Conservation (phyloP, 2,797 vertebrate species). For the Gymnothorax javanicus region DNA sequence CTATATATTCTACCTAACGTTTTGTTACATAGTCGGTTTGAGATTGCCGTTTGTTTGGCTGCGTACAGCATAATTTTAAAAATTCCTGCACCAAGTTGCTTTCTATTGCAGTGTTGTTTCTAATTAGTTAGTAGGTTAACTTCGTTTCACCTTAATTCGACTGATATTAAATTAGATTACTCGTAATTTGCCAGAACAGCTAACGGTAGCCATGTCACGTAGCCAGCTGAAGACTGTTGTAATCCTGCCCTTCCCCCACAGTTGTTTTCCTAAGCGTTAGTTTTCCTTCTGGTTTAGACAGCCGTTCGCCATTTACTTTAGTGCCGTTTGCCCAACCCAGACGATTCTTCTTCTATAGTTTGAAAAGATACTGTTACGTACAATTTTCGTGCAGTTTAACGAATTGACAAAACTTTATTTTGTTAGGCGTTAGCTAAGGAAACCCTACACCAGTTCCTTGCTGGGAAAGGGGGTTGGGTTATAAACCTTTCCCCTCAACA, state of each 20-base stretch:
- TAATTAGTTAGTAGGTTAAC: neutral
- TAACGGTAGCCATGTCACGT: neutral
- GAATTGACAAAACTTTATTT: constrained; percentile 46
- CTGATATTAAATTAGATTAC: neutral
- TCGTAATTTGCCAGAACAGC: neutral
- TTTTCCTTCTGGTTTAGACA: neutral
- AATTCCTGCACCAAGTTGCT: too few relatives aligned
- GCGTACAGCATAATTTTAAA: neutral
- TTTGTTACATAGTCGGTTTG: neutral
- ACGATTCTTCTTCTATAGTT: neutral
- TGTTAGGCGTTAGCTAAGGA: constrained; percentile 61
- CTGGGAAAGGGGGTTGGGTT: constrained; percentile 60
- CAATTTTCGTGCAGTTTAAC: neutral
- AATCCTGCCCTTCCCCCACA: constrained; percentile 17
- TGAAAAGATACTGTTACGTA: constrained; percentile 14
- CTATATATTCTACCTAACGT: neutral
- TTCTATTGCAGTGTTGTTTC: too few relatives aligned
- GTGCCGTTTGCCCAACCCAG: neutral
- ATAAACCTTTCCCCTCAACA: constrained; percentile 39
- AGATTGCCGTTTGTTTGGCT: neutral
- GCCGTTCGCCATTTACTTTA: neutral
- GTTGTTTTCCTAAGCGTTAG: constrained; percentile 39
- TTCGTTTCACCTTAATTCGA: neutral
- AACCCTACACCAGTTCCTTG: constrained; percentile 67
- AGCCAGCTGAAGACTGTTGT: constrained; percentile 6